Evolutionary conservation across 1,140 invertebrate genomes (phyloP).

Genomic region (Euborellia annulipes): DNA sequence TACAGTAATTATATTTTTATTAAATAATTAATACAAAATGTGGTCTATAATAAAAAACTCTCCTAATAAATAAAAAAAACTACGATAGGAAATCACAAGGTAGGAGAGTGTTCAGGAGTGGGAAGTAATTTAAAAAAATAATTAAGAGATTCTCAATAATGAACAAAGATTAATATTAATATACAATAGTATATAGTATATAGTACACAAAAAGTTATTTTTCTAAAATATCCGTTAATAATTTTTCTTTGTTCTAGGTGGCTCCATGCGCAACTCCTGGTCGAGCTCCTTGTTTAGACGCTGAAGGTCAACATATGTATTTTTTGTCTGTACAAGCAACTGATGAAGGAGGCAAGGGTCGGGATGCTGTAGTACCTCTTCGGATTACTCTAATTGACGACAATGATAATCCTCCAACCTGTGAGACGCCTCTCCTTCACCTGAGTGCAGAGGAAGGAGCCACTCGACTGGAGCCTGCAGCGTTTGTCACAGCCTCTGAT

Average conservation of each 20-base stretch:
- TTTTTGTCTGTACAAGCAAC: slow-evolving; percentile 57
- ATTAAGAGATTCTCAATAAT: too few relatives aligned
- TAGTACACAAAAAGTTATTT: neutral
- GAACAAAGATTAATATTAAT: too few relatives aligned
- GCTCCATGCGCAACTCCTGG: slow-evolving; percentile 53
- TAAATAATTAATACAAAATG: too few relatives aligned
- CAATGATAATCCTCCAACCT: slow-evolving; percentile 74
- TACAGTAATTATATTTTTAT: too few relatives aligned
- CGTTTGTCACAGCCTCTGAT: too few relatives aligned
- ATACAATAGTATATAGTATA: too few relatives aligned
- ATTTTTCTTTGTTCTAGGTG: slow-evolving; percentile 27
- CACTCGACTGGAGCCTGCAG: slow-evolving; percentile 59
- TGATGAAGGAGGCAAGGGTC: slow-evolving; percentile 65
- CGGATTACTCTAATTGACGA: slow-evolving; percentile 62
- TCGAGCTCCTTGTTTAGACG: slow-evolving; percentile 60
- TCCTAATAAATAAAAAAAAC: too few relatives aligned
- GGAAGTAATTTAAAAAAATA: too few relatives aligned
- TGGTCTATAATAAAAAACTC: too few relatives aligned
- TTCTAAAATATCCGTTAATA: neutral
- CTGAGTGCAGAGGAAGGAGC: slow-evolving; percentile 72
- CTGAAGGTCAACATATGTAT: slow-evolving; percentile 66
- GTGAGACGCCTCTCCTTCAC: slow-evolving; percentile 51
- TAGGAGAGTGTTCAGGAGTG: too few relatives aligned
- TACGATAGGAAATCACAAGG: too few relatives aligned
- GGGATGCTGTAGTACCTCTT: slow-evolving; percentile 57